A percentile compares a stretch with the other conserved stretches of the same genome.
phyloP scores from a whole-genome alignment of 2,113 vertebrate species.

The Trogon surrucura region DNA sequence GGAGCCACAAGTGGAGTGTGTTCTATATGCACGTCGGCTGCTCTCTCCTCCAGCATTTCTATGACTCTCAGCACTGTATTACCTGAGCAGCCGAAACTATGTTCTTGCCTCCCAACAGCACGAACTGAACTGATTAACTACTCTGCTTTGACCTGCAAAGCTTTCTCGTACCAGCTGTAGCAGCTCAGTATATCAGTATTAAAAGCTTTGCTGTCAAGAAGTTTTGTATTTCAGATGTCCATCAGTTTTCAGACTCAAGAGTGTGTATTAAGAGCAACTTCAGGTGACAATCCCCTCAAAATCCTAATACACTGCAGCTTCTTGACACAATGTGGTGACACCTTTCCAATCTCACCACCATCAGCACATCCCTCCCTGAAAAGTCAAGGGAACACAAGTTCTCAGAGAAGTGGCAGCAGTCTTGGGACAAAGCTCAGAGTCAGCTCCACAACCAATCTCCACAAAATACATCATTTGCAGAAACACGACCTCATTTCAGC shows the following conservation, averaged over 20 bases:
- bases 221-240: not conserved
- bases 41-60: not conserved
- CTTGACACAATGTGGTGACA: fast-evolving
- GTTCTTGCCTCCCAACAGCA: not conserved
- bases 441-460: not conserved
- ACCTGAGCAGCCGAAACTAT: not conserved
- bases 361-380: not conserved
- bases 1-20: not conserved
- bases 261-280: not conserved
- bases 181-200: not conserved
- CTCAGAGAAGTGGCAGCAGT: not conserved
- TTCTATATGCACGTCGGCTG: fast-evolving
- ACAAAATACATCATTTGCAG: not conserved
- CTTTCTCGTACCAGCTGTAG: not conserved
- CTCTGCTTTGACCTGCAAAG: not conserved
- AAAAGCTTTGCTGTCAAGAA: not conserved
- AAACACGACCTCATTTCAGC: not conserved
- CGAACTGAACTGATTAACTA: not conserved
- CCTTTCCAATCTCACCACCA: not conserved
- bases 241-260: not conserved
- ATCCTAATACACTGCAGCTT: not conserved
- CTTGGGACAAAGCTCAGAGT: not conserved
- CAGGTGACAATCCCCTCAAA: not conserved
- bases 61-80: not conserved
- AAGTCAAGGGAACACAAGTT: not conserved